phyloP scores from a whole-genome alignment of 1,140 invertebrate species.

The Ceratitis capitata region DNA sequence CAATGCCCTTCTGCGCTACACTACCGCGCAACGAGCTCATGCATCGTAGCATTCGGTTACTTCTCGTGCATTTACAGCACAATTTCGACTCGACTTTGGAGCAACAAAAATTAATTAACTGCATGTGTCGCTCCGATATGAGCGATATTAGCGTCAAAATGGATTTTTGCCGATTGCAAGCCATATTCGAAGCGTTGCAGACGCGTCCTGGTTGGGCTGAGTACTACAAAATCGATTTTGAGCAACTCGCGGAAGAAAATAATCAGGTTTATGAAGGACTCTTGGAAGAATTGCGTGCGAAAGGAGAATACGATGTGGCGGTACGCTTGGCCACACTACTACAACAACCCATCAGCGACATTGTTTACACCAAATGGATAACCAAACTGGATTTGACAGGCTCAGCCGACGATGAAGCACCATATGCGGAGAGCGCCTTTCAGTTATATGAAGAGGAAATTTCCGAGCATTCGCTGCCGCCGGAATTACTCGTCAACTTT shows the following conservation, averaged over 20 bases:
- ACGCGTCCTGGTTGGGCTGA: slow-evolving; percentile 41
- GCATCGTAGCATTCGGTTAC: slow-evolving; percentile 53
- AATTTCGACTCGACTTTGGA: slow-evolving; percentile 56
- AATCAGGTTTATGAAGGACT: slow-evolving; percentile 52
- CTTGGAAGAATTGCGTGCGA: slow-evolving; percentile 50
- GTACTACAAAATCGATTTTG: slow-evolving; percentile 46
- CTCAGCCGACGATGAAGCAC: not conserved
- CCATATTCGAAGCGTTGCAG: slow-evolving; percentile 54
- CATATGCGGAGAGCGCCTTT: slow-evolving; percentile 41
- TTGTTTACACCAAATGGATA: slow-evolving; percentile 62
- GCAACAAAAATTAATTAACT: slow-evolving; percentile 55
- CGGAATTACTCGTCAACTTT: slow-evolving; percentile 59
- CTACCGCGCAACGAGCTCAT: slow-evolving; percentile 50
- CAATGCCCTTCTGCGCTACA: slow-evolving; percentile 50
- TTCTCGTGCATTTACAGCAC: slow-evolving; percentile 53
- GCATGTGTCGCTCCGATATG: slow-evolving; percentile 59
- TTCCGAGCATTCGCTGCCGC: slow-evolving; percentile 52
- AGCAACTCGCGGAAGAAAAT: slow-evolving; percentile 50
- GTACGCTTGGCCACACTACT: slow-evolving; percentile 56
- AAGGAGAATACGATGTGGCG: slow-evolving; percentile 56
- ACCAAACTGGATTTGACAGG: slow-evolving; percentile 39
- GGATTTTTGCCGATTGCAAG: slow-evolving; percentile 58
- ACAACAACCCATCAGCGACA: slow-evolving; percentile 57
- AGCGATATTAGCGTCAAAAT: slow-evolving; percentile 55
- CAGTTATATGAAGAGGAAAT: slow-evolving; percentile 56